Evolutionary conservation across 2,113 vertebrate genomes (phyloP).

Genomic region (Falcunculus frontatus): DNA sequence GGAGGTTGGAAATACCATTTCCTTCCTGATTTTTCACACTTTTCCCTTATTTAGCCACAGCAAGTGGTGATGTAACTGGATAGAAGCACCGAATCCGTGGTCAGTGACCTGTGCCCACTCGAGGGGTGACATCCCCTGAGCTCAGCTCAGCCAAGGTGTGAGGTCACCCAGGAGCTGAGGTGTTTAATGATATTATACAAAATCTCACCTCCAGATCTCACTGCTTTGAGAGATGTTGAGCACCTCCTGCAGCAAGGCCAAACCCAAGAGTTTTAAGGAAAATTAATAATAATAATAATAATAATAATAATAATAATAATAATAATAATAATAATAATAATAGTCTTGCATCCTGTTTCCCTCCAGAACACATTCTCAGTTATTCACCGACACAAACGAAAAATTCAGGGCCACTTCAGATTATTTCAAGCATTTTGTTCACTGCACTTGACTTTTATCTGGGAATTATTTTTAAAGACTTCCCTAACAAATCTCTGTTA

Average conservation of each 20-base stretch:
- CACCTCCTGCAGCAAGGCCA: background rate
- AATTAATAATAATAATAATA: background rate
- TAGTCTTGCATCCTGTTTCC: background rate
- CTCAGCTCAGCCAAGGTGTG: background rate
- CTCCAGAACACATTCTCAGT: background rate
- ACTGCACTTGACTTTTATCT: background rate
- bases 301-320: too few species aligned
- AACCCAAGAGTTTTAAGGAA: background rate
- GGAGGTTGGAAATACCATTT: fast-evolving
- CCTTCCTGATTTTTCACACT: background rate
- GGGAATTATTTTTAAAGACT: constrained; percentile 4
- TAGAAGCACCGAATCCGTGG: background rate
- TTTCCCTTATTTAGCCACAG: background rate
- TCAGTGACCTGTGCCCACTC: background rate
- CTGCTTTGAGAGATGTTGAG: fast-evolving
- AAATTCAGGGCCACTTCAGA: background rate
- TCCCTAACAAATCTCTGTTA: background rate
- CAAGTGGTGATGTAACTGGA: background rate
- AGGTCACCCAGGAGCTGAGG: background rate
- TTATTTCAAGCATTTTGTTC: background rate
- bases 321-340: background rate
- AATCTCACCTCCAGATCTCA: background rate
- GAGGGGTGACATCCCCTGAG: background rate
- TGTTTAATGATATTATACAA: background rate
- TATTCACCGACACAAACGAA: background rate